Percentiles rank a stretch among this genome's conserved stretches.
These are phyloP conservation scores for Agrypnus murinus DNA, from an alignment of 2,888 invertebrate genomes.

Conservation along the genomic window DNA sequence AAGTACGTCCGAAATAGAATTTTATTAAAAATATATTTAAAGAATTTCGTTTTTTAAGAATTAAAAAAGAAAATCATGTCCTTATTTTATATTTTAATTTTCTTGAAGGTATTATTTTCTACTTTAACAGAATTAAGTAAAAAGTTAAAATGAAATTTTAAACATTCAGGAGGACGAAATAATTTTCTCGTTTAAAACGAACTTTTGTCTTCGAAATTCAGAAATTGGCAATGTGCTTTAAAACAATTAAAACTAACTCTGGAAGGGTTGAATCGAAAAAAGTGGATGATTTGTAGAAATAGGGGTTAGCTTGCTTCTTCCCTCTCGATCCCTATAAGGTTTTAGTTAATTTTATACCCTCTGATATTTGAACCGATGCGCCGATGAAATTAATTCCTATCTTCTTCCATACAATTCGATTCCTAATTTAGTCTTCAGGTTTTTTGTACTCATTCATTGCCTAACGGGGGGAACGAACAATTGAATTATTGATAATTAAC, in stretches of 20 bases:
- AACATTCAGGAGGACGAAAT: not conserved
- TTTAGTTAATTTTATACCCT: slow-evolving; percentile 56
- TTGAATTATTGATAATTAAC: not conserved
- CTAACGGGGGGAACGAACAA: not conserved
- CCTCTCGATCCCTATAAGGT: slow-evolving; percentile 52
- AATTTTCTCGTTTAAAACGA: slow-evolving; percentile 43
- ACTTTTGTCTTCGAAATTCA: slow-evolving; percentile 59
- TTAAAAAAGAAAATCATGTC: not conserved
- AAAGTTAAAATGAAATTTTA: not conserved
- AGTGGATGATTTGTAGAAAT: slow-evolving; percentile 68
- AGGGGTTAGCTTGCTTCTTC: slow-evolving; percentile 61
- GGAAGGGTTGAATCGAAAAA: slow-evolving; percentile 67
- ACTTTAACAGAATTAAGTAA: not conserved
- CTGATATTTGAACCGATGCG: slow-evolving; percentile 51
- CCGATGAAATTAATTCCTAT: slow-evolving; percentile 45
- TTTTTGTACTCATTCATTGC: not conserved
- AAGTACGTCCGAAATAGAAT: not conserved
- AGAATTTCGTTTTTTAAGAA: not conserved
- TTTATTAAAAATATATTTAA: not conserved
- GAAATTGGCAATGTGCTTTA: slow-evolving; percentile 69
- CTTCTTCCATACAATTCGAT: slow-evolving; percentile 31
- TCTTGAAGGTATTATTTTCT: not conserved
- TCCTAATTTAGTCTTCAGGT: slow-evolving; percentile 23
- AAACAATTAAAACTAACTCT: slow-evolving; percentile 67
- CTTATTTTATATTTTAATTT: not conserved